A percentile compares a stretch with the other conserved stretches of the same genome.
phyloP scores from a whole-genome alignment of 2,888 invertebrate species.

The Odontocolon sp. region DNA sequence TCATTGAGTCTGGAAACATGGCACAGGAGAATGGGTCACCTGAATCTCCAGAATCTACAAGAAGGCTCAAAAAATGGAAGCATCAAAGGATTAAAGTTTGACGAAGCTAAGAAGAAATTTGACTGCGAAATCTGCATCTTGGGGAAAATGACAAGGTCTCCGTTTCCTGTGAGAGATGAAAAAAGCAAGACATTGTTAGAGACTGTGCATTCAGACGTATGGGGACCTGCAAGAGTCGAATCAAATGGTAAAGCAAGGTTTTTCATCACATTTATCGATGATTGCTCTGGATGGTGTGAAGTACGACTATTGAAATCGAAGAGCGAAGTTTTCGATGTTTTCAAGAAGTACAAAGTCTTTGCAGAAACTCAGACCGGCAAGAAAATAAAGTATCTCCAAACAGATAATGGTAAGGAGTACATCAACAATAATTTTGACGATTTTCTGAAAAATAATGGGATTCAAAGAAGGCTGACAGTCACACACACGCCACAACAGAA shows the following conservation, averaged over 20 bases:
- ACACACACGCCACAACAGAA: slow-evolving; percentile 43
- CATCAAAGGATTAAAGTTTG: slow-evolving; percentile 15
- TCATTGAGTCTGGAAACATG: not conserved
- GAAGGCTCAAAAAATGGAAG: slow-evolving; percentile 6
- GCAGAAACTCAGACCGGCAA: slow-evolving; percentile 55
- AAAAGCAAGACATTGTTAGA: slow-evolving; percentile 38
- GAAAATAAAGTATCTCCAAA: slow-evolving; percentile 56
- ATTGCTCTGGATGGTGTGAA: slow-evolving; percentile 59
- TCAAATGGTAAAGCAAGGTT: slow-evolving; percentile 53
- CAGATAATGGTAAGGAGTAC: slow-evolving; percentile 61
- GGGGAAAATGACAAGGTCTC: slow-evolving; percentile 33
- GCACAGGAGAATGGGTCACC: slow-evolving; percentile 42
- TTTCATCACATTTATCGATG: slow-evolving; percentile 61
- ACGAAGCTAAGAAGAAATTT: not conserved
- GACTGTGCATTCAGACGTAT: slow-evolving; percentile 59
- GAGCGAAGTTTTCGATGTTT: slow-evolving; percentile 49
- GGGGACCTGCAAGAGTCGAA: slow-evolving; percentile 52
- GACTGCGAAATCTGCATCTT: slow-evolving; percentile 30
- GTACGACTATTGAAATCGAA: slow-evolving; percentile 54
- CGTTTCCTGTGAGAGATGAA: slow-evolving; percentile 21
- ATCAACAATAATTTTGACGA: slow-evolving; percentile 32
- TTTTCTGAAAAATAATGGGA: slow-evolving; percentile 17
- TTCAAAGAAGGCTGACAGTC: slow-evolving; percentile 13
- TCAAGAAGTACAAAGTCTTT: slow-evolving; percentile 54
- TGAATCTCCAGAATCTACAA: slow-evolving; percentile 30